Percentiles rank a stretch among this genome's conserved stretches.
Evolutionary conservation across 2,113 vertebrate genomes (phyloP).

Genomic region (Carassius auratus): DNA sequence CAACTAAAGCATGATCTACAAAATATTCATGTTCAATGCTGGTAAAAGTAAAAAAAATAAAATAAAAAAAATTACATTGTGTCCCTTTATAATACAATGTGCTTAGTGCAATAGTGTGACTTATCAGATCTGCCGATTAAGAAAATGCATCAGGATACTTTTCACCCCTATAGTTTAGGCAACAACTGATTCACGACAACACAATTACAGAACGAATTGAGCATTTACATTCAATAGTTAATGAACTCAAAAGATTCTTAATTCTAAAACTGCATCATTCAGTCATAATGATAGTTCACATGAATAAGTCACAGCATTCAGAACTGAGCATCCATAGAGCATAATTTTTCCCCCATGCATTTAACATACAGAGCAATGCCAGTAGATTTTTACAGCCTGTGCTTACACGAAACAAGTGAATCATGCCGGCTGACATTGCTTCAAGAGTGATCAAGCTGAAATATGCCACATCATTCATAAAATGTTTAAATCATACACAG

Average conservation of each 20-base stretch:
- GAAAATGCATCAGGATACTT: background rate
- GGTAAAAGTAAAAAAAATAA: slow-evolving; percentile 57
- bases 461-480: slow-evolving; percentile 2
- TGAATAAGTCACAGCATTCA: slow-evolving; percentile 22
- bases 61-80: background rate
- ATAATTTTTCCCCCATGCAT: slow-evolving; percentile 19
- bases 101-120: slow-evolving; percentile 53
- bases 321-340: background rate
- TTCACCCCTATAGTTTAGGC: background rate
- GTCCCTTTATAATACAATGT: slow-evolving; percentile 64
- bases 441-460: background rate
- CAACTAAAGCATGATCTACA: background rate
- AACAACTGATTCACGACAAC: background rate
- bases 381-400: slow-evolving; percentile 54
- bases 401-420: background rate
- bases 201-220: slow-evolving; percentile 2
- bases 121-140: background rate
- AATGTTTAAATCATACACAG: background rate
- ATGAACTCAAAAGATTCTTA: slow-evolving; percentile 13
- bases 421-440: slow-evolving; percentile 31
- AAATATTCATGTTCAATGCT: slow-evolving; percentile 49
- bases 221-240: slow-evolving; percentile 37
- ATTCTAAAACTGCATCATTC: slow-evolving; percentile 10
- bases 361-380: slow-evolving; percentile 55
- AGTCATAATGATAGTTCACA: slow-evolving; percentile 25